Base-by-base conservation (phyloP, 2,888 invertebrate species). In the Cerceris ruficornis region DNA sequence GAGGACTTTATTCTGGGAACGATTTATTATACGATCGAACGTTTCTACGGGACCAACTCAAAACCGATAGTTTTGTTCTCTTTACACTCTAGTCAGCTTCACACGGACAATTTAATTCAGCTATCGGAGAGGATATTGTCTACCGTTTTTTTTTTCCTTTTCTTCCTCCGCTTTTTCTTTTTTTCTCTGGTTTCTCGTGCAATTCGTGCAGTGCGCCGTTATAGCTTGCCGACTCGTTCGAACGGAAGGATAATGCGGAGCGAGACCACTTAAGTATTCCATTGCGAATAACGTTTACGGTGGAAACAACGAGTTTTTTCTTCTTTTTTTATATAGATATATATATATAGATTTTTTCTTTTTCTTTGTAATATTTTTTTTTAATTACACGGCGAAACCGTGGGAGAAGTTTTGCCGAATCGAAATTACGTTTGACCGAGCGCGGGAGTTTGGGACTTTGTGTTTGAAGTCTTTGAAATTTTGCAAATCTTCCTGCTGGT, bases 301-400 rank as follows among this genome's bases (percentile, higher is more conserved):
- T 84, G 82, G 68, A 81, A 84, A 83, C 82, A 73, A 78, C 65
- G 69, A 81, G 43, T 83, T 77, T 77, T 65, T 61, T n/a, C n/a
- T n/a, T n/a, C n/a, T n/a, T n/a, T 57, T 61, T 71, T 71, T 71
- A 77, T 67, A 28, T 28, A 28, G 1, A 28, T 28, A 28, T 28
- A 28, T 28, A 28, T 28, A 28, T 28, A 28, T 28, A 28, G 28
- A 28, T 28, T 28, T 28, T 28, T 28, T 28, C 28, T 28, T 4
- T 28, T 28, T 28, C 28, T 28, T 28, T 28, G 28, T 4, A 4
- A 28, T 28, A 28, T 28, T 28, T 28, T 28, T 59, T 71, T 68
- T 41, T 54, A 28, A 68, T 71, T 57, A 70, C 68, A 52, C 64
- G 8, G 55, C 42, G 57, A 62, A 68, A 66, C 66, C 66, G 58